Percentiles rank a stretch among this genome's conserved stretches.
Conservation (phyloP, 1,140 invertebrate genomes). For the Asbolus verrucosus region DNA sequence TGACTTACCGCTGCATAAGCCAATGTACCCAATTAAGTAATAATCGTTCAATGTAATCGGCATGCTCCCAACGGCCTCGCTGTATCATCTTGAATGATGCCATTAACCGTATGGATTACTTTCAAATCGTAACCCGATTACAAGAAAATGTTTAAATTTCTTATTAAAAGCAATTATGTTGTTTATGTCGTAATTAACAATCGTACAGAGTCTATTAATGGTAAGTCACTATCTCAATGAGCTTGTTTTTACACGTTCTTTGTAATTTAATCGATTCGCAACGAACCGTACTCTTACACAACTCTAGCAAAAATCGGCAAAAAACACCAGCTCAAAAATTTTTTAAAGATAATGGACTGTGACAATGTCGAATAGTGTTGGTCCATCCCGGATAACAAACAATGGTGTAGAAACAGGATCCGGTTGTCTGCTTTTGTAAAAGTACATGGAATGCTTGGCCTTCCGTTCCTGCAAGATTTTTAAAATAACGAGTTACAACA, state of each 20-base stretch:
- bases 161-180: constrained; percentile 50
- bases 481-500: too few species aligned
- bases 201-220: constrained; percentile 34
- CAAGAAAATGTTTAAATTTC: constrained; percentile 48
- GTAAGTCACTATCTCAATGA: constrained; percentile 17
- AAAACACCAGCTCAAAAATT: neutral
- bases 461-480: too few species aligned
- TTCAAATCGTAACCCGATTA: constrained; percentile 51
- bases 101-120: constrained; percentile 49
- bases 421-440: too few species aligned
- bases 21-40: constrained; percentile 43
- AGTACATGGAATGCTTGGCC: too few species aligned
- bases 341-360: too few species aligned
- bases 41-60: constrained; percentile 46
- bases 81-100: constrained; percentile 49
- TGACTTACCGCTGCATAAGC: constrained; percentile 28
- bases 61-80: constrained; percentile 46
- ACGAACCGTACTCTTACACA: neutral
- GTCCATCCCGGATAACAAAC: too few species aligned
- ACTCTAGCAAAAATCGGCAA: constrained; percentile 5
- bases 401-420: too few species aligned
- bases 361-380: too few species aligned
- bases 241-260: constrained; percentile 25
- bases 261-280: constrained; percentile 9
- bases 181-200: constrained; percentile 46